Evolutionary conservation across 2,888 invertebrate species (phyloP), one percentile per base, ranked within the genome.

Genomic region (Bugulina stolonifera): DNA sequence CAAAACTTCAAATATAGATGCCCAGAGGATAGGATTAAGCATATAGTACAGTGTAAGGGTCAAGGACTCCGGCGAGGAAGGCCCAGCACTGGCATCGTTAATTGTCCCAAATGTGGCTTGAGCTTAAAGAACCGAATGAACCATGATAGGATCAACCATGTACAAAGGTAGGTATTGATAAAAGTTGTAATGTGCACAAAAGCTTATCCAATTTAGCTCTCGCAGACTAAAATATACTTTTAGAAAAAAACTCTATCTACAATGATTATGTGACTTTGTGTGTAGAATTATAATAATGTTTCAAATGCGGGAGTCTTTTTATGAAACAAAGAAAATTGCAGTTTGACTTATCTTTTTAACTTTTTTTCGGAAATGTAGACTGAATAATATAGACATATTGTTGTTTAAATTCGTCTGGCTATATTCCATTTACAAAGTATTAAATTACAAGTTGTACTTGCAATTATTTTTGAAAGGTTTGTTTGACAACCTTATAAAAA

Each of bases 71-170:
- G 64, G n/a, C 25, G 64, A 34, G 64, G 64, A 29, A 27, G 64
- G 2, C 64, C 64, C 10, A 64, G 64, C 34, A 64, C 64, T 34
- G 64, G 64, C 27, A 64, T 64, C n/a, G 27, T 64, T 32, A 64
- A 64, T 32, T 64, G 64, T 32, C 64, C 64, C 27, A 64, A 64
- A n/a, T 64, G 64, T 34, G 64, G 64, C 5, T n/a, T 64, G 5
- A 64, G 27, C 10, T 32, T 64, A 10, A 64, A 64, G 34, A 64
- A 64, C n/a, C 29, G 64, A 3, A 64, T 64, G 64, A 64, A 64
- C 64, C 64, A 64, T 10, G 64, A 64, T n/a, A 64, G 64, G 32
- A 64, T 64, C 32, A 64, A 64, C 32, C 64, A 64, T 32, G 64
- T 64, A 10, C 29, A 64, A 32, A 64, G 64, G 64, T 64, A 32